Evolutionary conservation across 2,797 vertebrate species (phyloP).

Genomic region (Squalus acanthias): DNA sequence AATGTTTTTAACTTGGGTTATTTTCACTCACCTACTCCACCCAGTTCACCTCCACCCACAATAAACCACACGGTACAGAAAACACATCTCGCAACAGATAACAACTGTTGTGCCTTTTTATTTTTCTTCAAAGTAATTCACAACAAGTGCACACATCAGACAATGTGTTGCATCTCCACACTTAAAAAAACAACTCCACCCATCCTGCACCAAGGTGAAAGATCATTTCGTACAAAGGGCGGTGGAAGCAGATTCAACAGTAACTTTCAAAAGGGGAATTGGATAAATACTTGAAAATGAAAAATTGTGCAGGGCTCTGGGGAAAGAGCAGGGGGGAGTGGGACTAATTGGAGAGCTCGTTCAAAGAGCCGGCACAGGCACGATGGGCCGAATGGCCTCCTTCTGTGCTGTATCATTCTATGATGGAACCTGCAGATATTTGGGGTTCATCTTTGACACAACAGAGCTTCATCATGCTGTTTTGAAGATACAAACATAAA

Average conservation of each 20-base stretch:
- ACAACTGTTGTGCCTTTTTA: not conserved
- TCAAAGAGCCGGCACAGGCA: not conserved
- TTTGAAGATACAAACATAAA: not conserved
- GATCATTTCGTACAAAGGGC: not conserved
- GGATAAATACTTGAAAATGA: not conserved
- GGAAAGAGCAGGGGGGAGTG: not conserved
- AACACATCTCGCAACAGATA: not conserved
- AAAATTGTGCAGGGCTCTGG: not conserved
- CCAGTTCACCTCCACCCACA: not conserved
- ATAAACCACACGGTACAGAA: not conserved
- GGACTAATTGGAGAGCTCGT: not conserved
- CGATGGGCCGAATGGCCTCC: not conserved
- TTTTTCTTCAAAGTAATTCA: not conserved
- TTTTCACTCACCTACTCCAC: not conserved
- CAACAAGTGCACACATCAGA: not conserved
- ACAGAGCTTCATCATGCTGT: not conserved
- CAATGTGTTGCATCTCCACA: not conserved
- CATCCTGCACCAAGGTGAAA: not conserved
- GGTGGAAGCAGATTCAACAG: not conserved
- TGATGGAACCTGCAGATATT: not conserved
- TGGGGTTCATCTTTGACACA: not conserved
- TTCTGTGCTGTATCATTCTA: not conserved
- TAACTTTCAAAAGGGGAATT: not conserved
- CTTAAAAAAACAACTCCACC: constrained; percentile 23
- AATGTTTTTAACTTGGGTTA: not conserved